Percentiles rank a stretch among this genome's conserved stretches.
phyloP scores from a whole-genome alignment of 2,888 invertebrate species.

The Protodeltote pygarga region DNA sequence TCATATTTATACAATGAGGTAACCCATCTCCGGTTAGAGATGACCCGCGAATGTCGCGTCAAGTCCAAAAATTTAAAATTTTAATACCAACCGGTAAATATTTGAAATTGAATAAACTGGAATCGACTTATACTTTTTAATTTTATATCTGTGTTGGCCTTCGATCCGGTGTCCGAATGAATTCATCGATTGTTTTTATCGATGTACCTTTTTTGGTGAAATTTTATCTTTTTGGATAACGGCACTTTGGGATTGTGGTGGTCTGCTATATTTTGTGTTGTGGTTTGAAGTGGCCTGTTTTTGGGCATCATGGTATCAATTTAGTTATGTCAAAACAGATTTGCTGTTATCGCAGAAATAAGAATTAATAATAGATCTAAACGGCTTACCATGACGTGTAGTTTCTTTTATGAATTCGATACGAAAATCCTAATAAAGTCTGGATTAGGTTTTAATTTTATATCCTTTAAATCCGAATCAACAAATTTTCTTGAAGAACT shows the following conservation, averaged over 20 bases:
- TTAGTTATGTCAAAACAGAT: constrained; percentile 9
- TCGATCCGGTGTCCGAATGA: constrained; percentile 79
- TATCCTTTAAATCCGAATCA: too few relatives aligned
- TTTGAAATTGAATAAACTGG: constrained; percentile 85
- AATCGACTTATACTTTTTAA: constrained; percentile 84
- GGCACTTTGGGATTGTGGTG: constrained; percentile 44
- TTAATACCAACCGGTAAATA: constrained; percentile 78
- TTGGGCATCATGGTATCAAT: constrained; percentile 5
- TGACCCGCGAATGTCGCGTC: constrained; percentile 41
- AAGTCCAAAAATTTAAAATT: constrained; percentile 76
- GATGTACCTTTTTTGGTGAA: constrained; percentile 63
- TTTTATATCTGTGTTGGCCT: constrained; percentile 83
- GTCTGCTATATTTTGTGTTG: constrained; percentile 36
- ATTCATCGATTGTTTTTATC: constrained; percentile 75
- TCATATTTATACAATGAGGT: constrained; percentile 26
- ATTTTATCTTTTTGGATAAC: constrained; percentile 54
- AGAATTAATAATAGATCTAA: too few relatives aligned
- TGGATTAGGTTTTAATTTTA: too few relatives aligned
- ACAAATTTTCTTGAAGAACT: background rate
- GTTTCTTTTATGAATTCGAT: background rate
- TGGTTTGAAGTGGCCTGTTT: constrained; percentile 13
- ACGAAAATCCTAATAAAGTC: background rate
- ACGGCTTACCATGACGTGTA: too few relatives aligned
- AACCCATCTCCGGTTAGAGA: constrained; percentile 23
- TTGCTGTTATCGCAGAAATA: too few relatives aligned